Evolutionary conservation across 2,113 vertebrate species (phyloP).

Genomic region (Phocoena phocoena): DNA sequence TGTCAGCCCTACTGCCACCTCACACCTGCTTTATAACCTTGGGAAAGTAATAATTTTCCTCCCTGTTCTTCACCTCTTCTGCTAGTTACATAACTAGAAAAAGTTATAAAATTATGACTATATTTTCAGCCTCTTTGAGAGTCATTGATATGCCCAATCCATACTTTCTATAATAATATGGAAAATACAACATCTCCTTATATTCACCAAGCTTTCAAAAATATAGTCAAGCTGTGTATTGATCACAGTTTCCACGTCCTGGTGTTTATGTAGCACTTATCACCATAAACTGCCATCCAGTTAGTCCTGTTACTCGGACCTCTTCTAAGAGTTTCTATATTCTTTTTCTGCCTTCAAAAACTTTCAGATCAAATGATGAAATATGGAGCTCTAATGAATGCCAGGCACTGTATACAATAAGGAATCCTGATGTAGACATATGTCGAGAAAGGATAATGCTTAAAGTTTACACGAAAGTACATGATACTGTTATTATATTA

Average conservation of each 20-base stretch:
- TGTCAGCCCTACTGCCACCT: rapidly evolving
- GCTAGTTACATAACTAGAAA: neutral
- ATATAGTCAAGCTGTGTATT: neutral
- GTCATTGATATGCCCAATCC: neutral
- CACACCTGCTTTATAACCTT: neutral
- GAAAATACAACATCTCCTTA: neutral
- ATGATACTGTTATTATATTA: neutral
- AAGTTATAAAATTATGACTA: neutral
- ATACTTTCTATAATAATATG: neutral
- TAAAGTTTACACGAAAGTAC: neutral
- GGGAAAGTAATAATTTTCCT: neutral
- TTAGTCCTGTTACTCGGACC: neutral
- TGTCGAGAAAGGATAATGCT: neutral
- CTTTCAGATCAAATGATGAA: neutral
- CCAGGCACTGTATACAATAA: neutral
- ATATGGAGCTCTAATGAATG: neutral
- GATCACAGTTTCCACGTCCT: neutral
- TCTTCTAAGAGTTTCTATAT: neutral
- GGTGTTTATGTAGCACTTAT: neutral
- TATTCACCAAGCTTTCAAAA: neutral
- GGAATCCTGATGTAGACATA: neutral
- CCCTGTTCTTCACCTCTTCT: neutral
- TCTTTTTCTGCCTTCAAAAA: neutral
- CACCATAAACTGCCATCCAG: neutral
- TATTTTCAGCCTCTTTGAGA: neutral